phyloP scores from a whole-genome alignment of 2,888 invertebrate species.

The Sinhomidia bicolor region DNA sequence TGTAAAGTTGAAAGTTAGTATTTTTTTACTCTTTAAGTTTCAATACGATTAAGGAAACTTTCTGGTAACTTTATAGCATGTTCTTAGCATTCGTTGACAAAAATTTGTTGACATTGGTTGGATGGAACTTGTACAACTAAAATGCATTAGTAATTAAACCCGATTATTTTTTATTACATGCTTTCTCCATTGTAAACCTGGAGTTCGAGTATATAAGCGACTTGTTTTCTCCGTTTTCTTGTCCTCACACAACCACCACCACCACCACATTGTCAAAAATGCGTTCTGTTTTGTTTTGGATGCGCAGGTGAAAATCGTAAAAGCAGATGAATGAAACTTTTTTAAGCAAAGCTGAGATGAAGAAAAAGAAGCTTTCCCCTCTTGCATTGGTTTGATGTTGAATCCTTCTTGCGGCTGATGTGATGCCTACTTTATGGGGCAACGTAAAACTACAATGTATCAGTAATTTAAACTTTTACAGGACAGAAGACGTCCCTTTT shows the following conservation, averaged over 20 bases:
- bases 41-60: not conserved
- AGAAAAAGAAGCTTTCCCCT: not conserved
- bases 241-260: not conserved
- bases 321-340: slow-evolving; percentile 16
- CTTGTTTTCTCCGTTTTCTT: not conserved
- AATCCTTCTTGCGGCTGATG: no score
- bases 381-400: no score
- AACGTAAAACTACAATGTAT: not conserved
- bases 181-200: slow-evolving; percentile 1
- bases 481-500: no score
- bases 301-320: slow-evolving; percentile 33
- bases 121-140: not conserved
- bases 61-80: no score
- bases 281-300: slow-evolving; percentile 19
- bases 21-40: not conserved
- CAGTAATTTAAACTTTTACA: no score
- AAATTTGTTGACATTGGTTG: no score
- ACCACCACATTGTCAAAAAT: slow-evolving; percentile 33
- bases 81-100: no score
- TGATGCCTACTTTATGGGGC: no score
- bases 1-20: not conserved
- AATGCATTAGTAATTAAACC: not conserved
- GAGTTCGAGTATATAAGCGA: not conserved
- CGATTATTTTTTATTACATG: not conserved
- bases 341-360: not conserved